phyloP scores from a whole-genome alignment of 2,888 invertebrate species.

The Bhutanitis thaidina region DNA sequence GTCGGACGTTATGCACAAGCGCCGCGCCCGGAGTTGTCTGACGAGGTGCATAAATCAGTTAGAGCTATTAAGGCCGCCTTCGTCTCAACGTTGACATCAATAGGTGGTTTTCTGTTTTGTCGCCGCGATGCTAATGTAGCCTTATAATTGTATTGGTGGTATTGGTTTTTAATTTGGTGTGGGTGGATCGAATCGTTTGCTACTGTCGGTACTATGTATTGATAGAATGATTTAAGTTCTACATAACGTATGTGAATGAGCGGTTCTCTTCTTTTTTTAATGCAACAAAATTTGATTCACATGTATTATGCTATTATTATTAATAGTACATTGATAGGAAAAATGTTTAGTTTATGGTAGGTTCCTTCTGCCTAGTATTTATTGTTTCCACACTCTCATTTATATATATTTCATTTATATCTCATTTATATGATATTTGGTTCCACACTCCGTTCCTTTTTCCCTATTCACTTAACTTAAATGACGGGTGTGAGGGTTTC shows the following conservation, averaged over 20 bases:
- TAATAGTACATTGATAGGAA: too few relatives aligned
- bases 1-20: not conserved
- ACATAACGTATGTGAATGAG: conserved; percentile 12
- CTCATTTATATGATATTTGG: too few relatives aligned
- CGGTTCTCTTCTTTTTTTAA: too few relatives aligned
- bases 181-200: conserved; percentile 47
- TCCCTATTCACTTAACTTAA: too few relatives aligned
- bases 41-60: conserved; percentile 53
- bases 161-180: conserved; percentile 55
- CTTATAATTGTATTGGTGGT: conserved; percentile 48
- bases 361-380: too few relatives aligned
- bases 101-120: conserved; percentile 18
- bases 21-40: conserved; percentile 18
- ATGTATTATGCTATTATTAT: too few relatives aligned
- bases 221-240: conserved; percentile 17
- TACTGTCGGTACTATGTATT: conserved; percentile 47
- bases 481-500: too few relatives aligned
- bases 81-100: conserved; percentile 29
- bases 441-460: too few relatives aligned
- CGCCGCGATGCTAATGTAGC: conserved; percentile 23
- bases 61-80: conserved; percentile 43
- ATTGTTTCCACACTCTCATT: not conserved
- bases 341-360: too few relatives aligned
- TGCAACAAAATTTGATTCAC: too few relatives aligned
- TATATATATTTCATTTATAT: too few relatives aligned